Evolutionary conservation across 2,113 vertebrate genomes (phyloP).

Genomic region (Oryzias celebensis): DNA sequence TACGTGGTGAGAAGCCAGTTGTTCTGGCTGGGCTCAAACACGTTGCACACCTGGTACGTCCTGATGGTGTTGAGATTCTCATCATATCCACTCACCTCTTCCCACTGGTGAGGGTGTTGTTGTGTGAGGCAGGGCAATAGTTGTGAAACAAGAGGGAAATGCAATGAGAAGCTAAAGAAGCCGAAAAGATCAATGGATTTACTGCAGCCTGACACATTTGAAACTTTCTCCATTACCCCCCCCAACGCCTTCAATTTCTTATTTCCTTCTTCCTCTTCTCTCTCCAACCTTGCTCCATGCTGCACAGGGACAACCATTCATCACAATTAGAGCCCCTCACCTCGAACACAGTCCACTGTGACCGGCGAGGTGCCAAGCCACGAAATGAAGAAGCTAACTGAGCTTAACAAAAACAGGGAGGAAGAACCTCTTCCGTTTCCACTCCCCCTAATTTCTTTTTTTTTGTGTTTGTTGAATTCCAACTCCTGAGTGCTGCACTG

Average conservation of each 20-base stretch:
- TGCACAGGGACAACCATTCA: slow-evolving; percentile 63
- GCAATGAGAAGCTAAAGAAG: slow-evolving; percentile 15
- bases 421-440: not conserved
- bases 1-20: slow-evolving; percentile 98
- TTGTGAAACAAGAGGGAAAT: slow-evolving; percentile 10
- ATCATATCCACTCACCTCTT: slow-evolving; percentile 96
- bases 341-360: slow-evolving; percentile 32
- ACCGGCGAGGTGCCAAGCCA: slow-evolving; percentile 12
- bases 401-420: slow-evolving; percentile 4
- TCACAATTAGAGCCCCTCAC: slow-evolving; percentile 71
- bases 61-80: slow-evolving; percentile 97
- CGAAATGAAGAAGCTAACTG: slow-evolving; percentile 9
- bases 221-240: slow-evolving; percentile 55
- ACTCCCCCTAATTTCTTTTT: not conserved
- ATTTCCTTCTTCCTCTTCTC: slow-evolving; percentile 27
- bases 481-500: slow-evolving; percentile 1
- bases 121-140: slow-evolving; percentile 2
- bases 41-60: slow-evolving; percentile 98
- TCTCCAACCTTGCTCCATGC: slow-evolving; percentile 38
- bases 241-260: slow-evolving; percentile 22
- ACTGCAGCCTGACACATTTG: slow-evolving; percentile 68
- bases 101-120: slow-evolving; percentile 80
- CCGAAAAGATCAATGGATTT: slow-evolving; percentile 73
- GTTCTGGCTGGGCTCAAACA: slow-evolving; percentile 98
- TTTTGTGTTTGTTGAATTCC: not conserved